Base-by-base conservation (phyloP, 2,113 vertebrate species). In the Melanerpes formicivorus region DNA sequence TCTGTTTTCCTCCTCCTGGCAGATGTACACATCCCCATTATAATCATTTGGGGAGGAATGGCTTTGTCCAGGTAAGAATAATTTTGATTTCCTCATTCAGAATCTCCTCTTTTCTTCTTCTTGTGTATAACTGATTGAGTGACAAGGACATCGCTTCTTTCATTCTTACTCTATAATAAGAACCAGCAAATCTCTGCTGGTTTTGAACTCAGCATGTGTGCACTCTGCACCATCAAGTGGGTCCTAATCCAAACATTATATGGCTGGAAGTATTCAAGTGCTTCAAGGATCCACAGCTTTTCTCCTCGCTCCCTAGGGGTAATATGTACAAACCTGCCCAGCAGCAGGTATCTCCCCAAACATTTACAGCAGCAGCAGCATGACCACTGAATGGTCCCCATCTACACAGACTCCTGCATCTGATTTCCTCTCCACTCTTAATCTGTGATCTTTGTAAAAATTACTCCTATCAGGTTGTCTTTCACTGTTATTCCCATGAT, bases 161-260 rank as follows among this genome's bases (percentile, higher is more conserved):
- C 62, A 79, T 92, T 77, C 84, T 73, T 64, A 19, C 80, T 46
- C 78, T 80, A 25, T 87, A 88, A 93, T 91, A 94, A 85, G 81
- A 82, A 72, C 34, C 40, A 90, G 79, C 73, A 95, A 80, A 93
- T 70, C 80, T 88, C 82, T 81, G 80, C 21, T 5, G 2, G 55
- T 37, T 93, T 91, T 72, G 82, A 95, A 95, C 73, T 80, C 82
- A 26, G 91, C 76, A 71, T 70, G 82, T 48, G 70, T 76, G 80
- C 82, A 90, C 77, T 74, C 83, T 84, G 82, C 62, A 78, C 93
- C 93, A 74, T 95, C 40, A 44, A 93, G 95, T 84, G 88, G 89
- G 56, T 93, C 91, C 62, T 93, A 93, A 95, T 95, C 91, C 93
- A 88, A 93, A 90, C 85, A 91, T 90, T 85, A 71, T 27, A 73